Conservation (phyloP, 2,797 vertebrate genomes). For the Antrozous pallidus region DNA sequence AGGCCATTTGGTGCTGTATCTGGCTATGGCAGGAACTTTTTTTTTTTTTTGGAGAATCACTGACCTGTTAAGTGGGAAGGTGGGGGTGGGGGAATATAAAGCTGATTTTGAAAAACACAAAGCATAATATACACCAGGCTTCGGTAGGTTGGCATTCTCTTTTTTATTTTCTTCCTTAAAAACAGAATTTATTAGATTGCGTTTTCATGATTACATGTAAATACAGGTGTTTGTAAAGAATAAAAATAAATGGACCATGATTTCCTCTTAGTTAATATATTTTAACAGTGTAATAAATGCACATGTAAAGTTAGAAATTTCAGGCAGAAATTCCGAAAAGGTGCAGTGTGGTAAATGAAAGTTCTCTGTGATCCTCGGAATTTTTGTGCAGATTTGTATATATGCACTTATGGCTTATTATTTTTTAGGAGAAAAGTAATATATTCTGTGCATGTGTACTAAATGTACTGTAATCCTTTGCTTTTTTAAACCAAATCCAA, state of each 20-base stretch:
- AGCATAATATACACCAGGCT: background rate
- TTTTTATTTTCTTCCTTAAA: background rate
- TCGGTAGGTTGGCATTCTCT: background rate
- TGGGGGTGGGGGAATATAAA: background rate
- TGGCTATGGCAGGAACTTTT: background rate
- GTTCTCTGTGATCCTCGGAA: background rate
- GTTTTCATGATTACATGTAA: background rate
- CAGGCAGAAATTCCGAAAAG: background rate
- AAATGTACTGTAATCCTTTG: background rate
- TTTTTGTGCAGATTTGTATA: background rate
- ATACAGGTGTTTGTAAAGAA: background rate
- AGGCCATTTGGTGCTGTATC: background rate
- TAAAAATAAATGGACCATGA: background rate
- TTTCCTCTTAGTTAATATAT: background rate
- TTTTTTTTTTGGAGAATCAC: background rate
- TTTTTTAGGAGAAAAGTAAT: background rate
- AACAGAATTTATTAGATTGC: background rate
- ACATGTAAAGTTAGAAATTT: background rate
- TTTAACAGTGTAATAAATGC: background rate
- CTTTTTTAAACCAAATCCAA: background rate
- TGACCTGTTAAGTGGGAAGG: background rate
- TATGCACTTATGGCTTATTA: background rate
- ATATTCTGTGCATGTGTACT: background rate
- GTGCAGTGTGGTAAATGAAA: background rate
- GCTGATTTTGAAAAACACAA: background rate